Base-by-base conservation (phyloP, 2,113 vertebrate species). In the Anser cygnoides region DNA sequence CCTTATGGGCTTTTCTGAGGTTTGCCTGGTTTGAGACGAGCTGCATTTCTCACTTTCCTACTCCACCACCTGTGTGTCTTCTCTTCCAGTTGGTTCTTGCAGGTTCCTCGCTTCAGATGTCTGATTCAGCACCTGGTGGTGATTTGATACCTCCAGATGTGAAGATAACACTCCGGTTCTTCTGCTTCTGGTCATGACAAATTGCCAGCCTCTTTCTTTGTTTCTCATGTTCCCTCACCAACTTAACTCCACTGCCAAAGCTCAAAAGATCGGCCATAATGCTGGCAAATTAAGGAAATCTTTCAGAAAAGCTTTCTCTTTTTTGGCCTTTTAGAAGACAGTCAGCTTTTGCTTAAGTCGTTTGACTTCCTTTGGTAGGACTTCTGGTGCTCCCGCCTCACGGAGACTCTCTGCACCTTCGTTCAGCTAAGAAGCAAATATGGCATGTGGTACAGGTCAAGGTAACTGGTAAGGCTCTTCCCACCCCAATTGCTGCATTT, bases 71-170 rank as follows among this genome's bases (percentile, higher is more conserved):
- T 55, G 31, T 1, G 0, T 46, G 43, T 63, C 57, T 26, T 74
- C 14, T 74, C 31, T 74, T 93, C 50, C 57, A 75, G 39, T 20
- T 72, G 61, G 18, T 82, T 93, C 77, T 89, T 61, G 77, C 49
- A 82, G n/a, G 52, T 92, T 95, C 84, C 89, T 91, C 43, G 26
- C n/a, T 86, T 89, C 66, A 76, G 62, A 44, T 70, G 39, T 49
- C 77, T 92, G 70, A 92, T 81, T 95, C 84, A 97, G 80, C 94
- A 89, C 52, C 85, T 66, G 72, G 50, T 77, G 59, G 59, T 90
- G 88, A 70, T 71, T 83, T 0, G 0, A 18, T 67, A 67, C 31
- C 16, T 88, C 68, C 80, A 92, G 92, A 92, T 75, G 86, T 25
- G 65, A 89, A 0, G 4, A 92, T 66, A 95, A 72, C 2, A 0